Evolutionary conservation across 2,113 vertebrate species (phyloP).

Genomic region (Leucopsar rothschildi): DNA sequence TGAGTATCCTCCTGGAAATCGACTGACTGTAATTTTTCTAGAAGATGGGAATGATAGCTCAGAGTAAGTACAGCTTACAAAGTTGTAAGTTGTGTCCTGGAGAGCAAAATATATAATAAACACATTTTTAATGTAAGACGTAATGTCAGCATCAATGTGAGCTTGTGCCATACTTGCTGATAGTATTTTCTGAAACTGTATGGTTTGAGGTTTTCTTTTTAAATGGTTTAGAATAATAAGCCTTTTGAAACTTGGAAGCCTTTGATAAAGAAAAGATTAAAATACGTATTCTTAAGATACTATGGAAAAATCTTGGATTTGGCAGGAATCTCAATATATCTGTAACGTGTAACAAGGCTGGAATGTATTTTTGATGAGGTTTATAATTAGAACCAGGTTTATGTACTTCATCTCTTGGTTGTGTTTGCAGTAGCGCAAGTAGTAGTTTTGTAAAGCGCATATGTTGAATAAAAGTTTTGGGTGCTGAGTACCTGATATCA

Average conservation of each 20-base stretch:
- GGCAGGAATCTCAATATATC: not conserved
- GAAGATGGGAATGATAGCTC: slow-evolving; percentile 88
- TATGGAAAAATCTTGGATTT: not conserved
- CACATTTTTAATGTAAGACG: not conserved
- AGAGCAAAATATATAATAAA: not conserved
- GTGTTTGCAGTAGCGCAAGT: not conserved
- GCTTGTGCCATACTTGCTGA: not conserved
- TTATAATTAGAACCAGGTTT: not conserved
- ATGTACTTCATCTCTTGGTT: not conserved
- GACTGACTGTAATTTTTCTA: slow-evolving; percentile 82
- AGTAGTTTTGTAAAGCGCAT: not conserved
- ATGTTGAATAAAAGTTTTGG: not conserved
- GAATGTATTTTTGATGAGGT: not conserved
- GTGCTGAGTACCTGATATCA: not conserved
- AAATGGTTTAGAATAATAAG: not conserved
- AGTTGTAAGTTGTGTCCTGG: not conserved
- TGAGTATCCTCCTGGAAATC: slow-evolving; percentile 95
- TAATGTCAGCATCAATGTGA: not conserved
- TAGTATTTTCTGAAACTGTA: not conserved
- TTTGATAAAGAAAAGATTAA: not conserved
- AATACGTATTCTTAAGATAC: not conserved
- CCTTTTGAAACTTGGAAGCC: not conserved
- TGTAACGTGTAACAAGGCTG: not conserved
- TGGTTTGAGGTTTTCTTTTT: not conserved
- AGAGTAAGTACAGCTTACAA: slow-evolving; percentile 74